Evolutionary conservation across 2,797 vertebrate species (phyloP).

Genomic region (Epinephelus awoara): DNA sequence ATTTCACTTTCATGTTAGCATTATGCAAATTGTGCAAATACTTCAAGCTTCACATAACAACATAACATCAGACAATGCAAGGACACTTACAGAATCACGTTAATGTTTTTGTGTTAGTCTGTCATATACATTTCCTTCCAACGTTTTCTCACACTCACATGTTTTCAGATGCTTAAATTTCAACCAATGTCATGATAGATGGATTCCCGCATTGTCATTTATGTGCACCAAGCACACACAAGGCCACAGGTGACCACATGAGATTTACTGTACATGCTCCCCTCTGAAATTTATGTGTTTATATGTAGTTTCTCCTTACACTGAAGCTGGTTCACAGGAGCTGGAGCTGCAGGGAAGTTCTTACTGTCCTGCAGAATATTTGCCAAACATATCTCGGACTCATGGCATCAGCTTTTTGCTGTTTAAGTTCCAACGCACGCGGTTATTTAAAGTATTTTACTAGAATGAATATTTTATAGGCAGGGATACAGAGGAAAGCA

Average conservation of each 20-base stretch:
- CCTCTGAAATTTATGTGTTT: slow-evolving; percentile 19
- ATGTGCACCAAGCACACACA: slow-evolving; percentile 2
- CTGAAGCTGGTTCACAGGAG: slow-evolving; percentile 13
- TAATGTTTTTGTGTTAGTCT: not conserved
- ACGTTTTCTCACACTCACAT: not conserved
- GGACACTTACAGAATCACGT: not conserved
- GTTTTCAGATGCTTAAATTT: not conserved
- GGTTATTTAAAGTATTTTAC: slow-evolving; percentile 23
- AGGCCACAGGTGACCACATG: slow-evolving; percentile 7
- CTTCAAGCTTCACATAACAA: not conserved
- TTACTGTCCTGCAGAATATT: slow-evolving; percentile 28
- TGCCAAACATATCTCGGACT: not conserved
- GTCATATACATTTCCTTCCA: not conserved
- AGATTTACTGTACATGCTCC: slow-evolving; percentile 28
- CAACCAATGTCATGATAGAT: slow-evolving; percentile 3
- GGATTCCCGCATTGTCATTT: slow-evolving; percentile 6
- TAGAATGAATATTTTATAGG: slow-evolving; percentile 26
- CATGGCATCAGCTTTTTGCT: not conserved
- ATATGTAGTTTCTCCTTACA: slow-evolving; percentile 9
- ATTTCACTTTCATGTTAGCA: not conserved
- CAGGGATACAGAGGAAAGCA: not conserved
- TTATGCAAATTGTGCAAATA: slow-evolving; percentile 3
- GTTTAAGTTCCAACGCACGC: not conserved
- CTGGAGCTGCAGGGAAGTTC: not conserved
- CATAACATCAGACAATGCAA: not conserved